Evolutionary conservation across 2,888 invertebrate genomes (phyloP).

Genomic region (Nasonia oneida): DNA sequence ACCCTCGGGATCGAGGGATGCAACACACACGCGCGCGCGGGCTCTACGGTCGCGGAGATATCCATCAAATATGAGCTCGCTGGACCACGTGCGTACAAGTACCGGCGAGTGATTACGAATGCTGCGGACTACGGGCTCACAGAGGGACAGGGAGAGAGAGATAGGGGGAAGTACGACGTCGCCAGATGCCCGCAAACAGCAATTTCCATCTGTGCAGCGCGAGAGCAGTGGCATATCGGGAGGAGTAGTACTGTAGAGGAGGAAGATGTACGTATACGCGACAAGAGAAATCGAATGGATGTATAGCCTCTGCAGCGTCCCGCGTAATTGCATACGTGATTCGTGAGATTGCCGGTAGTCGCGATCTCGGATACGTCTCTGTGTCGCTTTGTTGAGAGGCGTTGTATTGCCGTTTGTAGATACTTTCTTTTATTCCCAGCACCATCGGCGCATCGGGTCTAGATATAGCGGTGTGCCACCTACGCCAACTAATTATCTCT

Average conservation of each 20-base stretch:
- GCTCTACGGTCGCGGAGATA: neutral
- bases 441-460: no score
- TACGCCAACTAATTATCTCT: no score
- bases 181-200: constrained; percentile 40
- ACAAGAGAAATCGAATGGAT: constrained; percentile 18
- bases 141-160: neutral
- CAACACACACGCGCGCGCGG: neutral
- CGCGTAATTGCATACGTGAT: constrained; percentile 51
- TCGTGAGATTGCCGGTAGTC: constrained; percentile 6
- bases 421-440: no score
- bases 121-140: constrained; percentile 17
- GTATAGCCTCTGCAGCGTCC: neutral
- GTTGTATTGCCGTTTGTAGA: no score
- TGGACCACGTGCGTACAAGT: constrained; percentile 11
- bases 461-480: no score
- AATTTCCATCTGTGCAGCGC: constrained; percentile 49
- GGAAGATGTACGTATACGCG: neutral
- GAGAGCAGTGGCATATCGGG: neutral
- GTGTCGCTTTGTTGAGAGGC: neutral
- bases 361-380: neutral
- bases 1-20: constrained; percentile 57
- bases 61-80: constrained; percentile 50
- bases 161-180: neutral
- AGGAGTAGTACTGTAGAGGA: neutral
- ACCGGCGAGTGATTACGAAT: constrained; percentile 49